A percentile compares a stretch with the other conserved stretches of the same genome.
phyloP scores from a whole-genome alignment of 2,888 invertebrate genomes.

The Tridacna crocea region DNA sequence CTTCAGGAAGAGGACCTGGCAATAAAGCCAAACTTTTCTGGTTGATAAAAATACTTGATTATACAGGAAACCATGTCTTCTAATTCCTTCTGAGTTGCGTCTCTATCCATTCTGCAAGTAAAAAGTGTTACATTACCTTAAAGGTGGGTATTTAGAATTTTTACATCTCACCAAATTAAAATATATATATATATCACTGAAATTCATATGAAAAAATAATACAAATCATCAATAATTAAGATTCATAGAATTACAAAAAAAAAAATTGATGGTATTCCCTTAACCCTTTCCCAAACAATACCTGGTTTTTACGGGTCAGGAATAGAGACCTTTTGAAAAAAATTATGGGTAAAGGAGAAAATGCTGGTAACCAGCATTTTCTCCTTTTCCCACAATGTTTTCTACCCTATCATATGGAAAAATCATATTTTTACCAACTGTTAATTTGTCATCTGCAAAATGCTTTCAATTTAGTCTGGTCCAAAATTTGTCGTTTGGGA shows the following conservation, averaged over 20 bases:
- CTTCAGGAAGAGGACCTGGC: constrained; percentile 75
- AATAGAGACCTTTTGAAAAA: neutral
- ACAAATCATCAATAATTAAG: no score
- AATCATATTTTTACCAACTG: neutral
- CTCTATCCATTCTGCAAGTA: constrained; percentile 87
- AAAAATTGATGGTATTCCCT: no score
- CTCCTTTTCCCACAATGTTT: neutral
- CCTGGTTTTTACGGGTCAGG: neutral
- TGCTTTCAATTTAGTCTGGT: neutral
- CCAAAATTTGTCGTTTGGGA: neutral
- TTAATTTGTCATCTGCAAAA: neutral
- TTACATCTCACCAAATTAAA: no score
- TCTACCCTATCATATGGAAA: neutral
- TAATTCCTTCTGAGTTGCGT: constrained; percentile 87
- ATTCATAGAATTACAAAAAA: no score
- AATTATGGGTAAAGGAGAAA: neutral
- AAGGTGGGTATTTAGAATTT: no score
- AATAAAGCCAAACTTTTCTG: constrained; percentile 88
- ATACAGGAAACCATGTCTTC: constrained; percentile 91
- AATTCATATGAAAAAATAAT: no score
- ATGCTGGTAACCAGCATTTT: neutral
- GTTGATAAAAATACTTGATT: constrained; percentile 92
- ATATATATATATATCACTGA: no score
- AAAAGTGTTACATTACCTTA: no score
- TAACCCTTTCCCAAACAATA: neutral